These are phyloP conservation scores for Macquaria ambigua DNA, from an alignment of 2,113 vertebrate genomes.

Conservation along the genomic window DNA sequence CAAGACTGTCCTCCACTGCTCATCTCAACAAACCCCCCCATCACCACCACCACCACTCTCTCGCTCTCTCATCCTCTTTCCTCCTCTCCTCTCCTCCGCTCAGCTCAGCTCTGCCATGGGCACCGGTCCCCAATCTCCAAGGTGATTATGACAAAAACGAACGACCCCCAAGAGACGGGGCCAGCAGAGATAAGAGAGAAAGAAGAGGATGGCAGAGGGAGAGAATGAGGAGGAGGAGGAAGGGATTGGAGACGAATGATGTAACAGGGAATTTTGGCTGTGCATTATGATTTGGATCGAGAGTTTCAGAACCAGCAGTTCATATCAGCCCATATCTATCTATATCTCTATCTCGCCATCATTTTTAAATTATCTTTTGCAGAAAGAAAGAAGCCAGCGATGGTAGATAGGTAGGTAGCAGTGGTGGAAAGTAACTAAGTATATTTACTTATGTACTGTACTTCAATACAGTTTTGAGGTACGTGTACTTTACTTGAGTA, in stretches of 20 bases:
- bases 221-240: conserved; percentile 69
- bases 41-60: neutral
- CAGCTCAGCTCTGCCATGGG: conserved; percentile 79
- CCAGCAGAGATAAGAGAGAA: conserved; percentile 79
- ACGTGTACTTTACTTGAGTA: neutral
- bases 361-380: neutral
- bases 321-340: conserved; percentile 56
- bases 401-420: neutral
- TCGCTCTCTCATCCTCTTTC: conserved; percentile 46
- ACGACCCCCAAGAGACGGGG: conserved; percentile 79
- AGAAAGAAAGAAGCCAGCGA: neutral
- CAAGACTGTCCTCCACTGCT: conserved; percentile 66
- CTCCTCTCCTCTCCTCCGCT: conserved; percentile 44
- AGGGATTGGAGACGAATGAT: conserved; percentile 77
- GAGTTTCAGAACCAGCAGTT: conserved; percentile 60
- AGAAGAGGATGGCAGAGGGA: conserved; percentile 69
- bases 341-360: conserved; percentile 26
- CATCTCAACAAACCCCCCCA: conserved; percentile 45
- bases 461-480: neutral
- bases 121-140: conserved; percentile 84
- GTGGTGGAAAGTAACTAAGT: neutral
- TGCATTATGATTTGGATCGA: conserved; percentile 66
- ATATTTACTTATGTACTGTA: neutral
- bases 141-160: conserved; percentile 85
- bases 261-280: conserved; percentile 78